Conservation (phyloP, 1,140 invertebrate genomes). For the Drosophila parvula region DNA sequence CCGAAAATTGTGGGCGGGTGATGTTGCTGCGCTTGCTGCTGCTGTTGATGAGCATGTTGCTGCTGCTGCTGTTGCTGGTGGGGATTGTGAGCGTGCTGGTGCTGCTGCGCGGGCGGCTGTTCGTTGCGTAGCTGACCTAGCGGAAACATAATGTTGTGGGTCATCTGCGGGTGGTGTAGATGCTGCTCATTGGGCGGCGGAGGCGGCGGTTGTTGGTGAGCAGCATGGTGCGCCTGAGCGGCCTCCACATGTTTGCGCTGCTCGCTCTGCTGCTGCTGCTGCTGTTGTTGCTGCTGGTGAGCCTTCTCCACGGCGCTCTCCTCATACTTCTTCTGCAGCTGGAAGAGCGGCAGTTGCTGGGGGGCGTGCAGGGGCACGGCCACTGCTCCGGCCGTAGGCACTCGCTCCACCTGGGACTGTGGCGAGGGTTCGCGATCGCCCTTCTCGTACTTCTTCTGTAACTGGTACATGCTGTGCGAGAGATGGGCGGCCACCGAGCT, state of each 20-base stretch:
- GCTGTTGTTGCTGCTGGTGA: slow-evolving; percentile 63
- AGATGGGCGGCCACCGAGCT: slow-evolving; percentile 58
- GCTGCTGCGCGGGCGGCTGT: slow-evolving; percentile 64
- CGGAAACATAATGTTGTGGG: slow-evolving; percentile 82
- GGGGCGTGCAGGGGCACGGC: slow-evolving; percentile 66
- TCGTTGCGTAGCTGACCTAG: slow-evolving; percentile 74
- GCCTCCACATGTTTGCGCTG: slow-evolving; percentile 76
- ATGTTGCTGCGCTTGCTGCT: slow-evolving; percentile 57
- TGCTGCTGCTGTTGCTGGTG: slow-evolving; percentile 70
- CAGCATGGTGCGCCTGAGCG: slow-evolving; percentile 69
- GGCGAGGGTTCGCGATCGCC: slow-evolving; percentile 76
- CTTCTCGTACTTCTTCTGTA: slow-evolving; percentile 81
- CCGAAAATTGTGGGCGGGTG: slow-evolving; percentile 57
- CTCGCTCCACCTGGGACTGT: slow-evolving; percentile 75
- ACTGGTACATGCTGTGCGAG: slow-evolving; percentile 79
- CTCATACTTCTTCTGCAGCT: slow-evolving; percentile 80
- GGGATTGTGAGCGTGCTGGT: slow-evolving; percentile 73
- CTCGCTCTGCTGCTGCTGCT: slow-evolving; percentile 67
- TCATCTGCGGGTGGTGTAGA: slow-evolving; percentile 79
- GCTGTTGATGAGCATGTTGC: slow-evolving; percentile 65
- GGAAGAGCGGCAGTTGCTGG: slow-evolving; percentile 76
- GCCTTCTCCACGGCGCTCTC: slow-evolving; percentile 67
- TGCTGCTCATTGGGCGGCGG: slow-evolving; percentile 78
- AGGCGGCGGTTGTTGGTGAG: slow-evolving; percentile 79
- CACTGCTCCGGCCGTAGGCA: slow-evolving; percentile 44